Evolutionary conservation across 2,888 invertebrate genomes (phyloP), one percentile per base, ranked within the genome.

Genomic region (Halocaridina rubra): DNA sequence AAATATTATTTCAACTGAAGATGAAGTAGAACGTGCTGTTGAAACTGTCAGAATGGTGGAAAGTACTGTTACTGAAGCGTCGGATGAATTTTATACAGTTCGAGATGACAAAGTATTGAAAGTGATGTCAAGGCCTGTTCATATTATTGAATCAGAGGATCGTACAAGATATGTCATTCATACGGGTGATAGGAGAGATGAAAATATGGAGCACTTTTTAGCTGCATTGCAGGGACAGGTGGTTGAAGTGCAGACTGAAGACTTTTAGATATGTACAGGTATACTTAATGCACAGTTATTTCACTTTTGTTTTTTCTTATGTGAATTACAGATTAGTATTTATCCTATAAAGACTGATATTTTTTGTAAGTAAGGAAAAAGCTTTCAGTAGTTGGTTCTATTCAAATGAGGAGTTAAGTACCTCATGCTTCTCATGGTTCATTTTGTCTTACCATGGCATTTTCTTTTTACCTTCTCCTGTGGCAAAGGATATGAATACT

Each of bases 141-240:
- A 87, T 10, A 84, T 87, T 32, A 80, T 85, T 33, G 82, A 85
- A 16, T 46, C 87, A 1, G 87, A 85, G 61, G 87, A 85, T n/a
- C 67, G 69, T 13, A 80, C 87, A 13, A 85, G 84, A 4, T 87
- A 87, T 72, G 77, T 87, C 7, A 85, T 87, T 46, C 87, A 87
- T 22, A 71, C 78, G 4, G 57, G 33, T 16, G 85, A 80, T 4
- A 69, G 82, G 0, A 71, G 78, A 29, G 86, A 86, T 27, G 80
- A 85, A 46, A 75, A 82, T 19, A 78, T 82, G 75, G 85, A 80
- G 4, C 85, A 85, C 7, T 87, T 87, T 67, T 77, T 87, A 75
- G 85, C 87, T 61, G 82, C 82, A 2, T 27, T 87, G 24, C 87
- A 85, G 29, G 82, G 85, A 3, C 85, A 85, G 46, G 85, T 85